Evolutionary conservation across 2,113 vertebrate genomes (phyloP), one percentile per base, ranked within the genome.

Genomic region (Lepus americanus): DNA sequence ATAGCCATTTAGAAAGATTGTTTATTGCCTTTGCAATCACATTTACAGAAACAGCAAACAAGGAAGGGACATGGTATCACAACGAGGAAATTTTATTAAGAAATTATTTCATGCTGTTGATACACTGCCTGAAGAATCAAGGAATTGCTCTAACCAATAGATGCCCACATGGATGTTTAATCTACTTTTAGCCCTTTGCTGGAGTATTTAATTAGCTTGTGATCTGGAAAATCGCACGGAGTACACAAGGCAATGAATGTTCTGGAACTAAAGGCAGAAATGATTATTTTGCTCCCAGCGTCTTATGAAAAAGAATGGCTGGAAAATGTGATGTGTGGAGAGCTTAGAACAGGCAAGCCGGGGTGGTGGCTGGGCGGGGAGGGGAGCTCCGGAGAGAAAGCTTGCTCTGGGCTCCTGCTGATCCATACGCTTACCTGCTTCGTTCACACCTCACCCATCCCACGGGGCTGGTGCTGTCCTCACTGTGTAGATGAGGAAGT

Each of bases 71-170:
- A 95, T 39, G 44, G 87, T 94, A 96, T 96, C 94, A 94, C 66
- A 95, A 98, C 84, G 85, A 95, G 95, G 96, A 97, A 92, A 96
- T 97, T 98, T 98, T 98, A 98, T 98, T 98, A 97, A 98, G 98
- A 98, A 97, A 98, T 98, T 98, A 98, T 97, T 98, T 98, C 98
- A 98, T 98, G 96, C 97, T 97, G 98, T 98, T 98, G 97, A 98
- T 97, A 92, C 92, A 93, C 95, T 90, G 93, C 91, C 93, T 96
- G 92, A 89, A 97, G 96, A 98, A 92, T 97, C 90, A 81, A 77
- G 96, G 92, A 93, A 98, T 97, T 86, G 95, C 67, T 93, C 95
- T 83, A 79, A 97, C 98, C 97, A 11, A 97, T 98, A 97, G 91
- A 95, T 73, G 92, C 96, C 97, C 97, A 72, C 97, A 97, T 98